Evolutionary conservation across 2,888 invertebrate genomes (phyloP), one percentile per base, ranked within the genome.

Genomic region (Cordilura impudica): DNA sequence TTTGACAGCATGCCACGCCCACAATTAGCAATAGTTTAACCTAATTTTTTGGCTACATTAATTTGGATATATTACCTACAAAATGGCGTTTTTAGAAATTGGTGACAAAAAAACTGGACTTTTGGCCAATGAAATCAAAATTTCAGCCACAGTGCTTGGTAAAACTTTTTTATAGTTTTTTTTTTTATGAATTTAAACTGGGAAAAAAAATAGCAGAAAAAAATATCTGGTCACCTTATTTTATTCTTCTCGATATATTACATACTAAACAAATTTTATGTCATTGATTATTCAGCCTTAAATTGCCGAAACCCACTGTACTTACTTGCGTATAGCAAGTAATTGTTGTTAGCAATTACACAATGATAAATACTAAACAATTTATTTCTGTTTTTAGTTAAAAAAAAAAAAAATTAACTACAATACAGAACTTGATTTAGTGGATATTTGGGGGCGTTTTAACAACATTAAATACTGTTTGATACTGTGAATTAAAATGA

Each of bases 361-460:
- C 12, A 39, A 4, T 39, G 14, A n/a, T 39, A 39, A 39, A 39
- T 39, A 39, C 35, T n/a, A 39, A 12, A 39, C 35, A 39, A 39
- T 39, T 39, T 39, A 2, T 39, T 39, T n/a, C n/a, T 39, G n/a
- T 39, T 12, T 26, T n/a, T n/a, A n/a, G n/a, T n/a, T n/a, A n/a
- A n/a, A n/a, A n/a, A n/a, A n/a, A n/a, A n/a, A 12, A 29, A 39
- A 56, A 65, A 58, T 74, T 53, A 67, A 58, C 35, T 67, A 14
- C 14, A 16, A 51, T 43, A n/a, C n/a, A 53, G 67, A 75, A 67
- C 67, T 35, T 18, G 74, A 47, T 78, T 63, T 31, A 67, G 29
- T 43, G 73, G 69, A 78, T 43, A 69, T 69, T 73, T 73, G 78
- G 69, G 58, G 78, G 78, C 78, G 78, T 78, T 73, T 53, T 10